Percentiles rank a stretch among this genome's conserved stretches.
Conservation (phyloP, 2,113 vertebrate genomes). For the Plecturocebus donacophilus region DNA sequence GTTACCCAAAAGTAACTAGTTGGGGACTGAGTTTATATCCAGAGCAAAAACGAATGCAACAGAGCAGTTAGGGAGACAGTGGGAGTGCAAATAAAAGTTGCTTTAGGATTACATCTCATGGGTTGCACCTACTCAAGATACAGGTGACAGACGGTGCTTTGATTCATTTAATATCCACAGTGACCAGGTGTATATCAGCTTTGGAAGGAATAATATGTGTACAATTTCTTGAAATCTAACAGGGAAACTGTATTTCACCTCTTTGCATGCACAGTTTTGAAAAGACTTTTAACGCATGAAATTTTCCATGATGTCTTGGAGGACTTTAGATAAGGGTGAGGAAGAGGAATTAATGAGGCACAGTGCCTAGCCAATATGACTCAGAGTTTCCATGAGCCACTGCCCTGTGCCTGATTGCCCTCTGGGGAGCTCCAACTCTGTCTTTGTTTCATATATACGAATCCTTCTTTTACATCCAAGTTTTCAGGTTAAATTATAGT, state of each 20-base stretch:
- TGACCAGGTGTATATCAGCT: background rate
- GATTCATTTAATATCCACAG: background rate
- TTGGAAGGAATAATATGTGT: background rate
- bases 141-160: background rate
- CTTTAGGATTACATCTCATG: background rate
- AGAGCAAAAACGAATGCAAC: background rate
- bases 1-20: background rate
- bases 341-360: background rate
- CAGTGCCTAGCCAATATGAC: background rate
- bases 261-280: background rate
- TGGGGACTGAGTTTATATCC: background rate
- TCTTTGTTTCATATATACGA: background rate
- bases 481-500: background rate
- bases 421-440: background rate
- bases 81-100: background rate
- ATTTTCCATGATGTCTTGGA: background rate
- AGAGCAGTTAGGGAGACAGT: background rate
- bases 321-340: conserved; percentile 17
- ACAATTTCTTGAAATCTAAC: background rate
- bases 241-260: background rate
- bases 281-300: conserved; percentile 5
- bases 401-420: background rate
- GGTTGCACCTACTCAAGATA: background rate
- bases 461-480: background rate
- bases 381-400: background rate